Percentiles rank a stretch among this genome's conserved stretches.
These are phyloP conservation scores for Orthonyx spaldingii DNA, from an alignment of 2,113 vertebrate species.

Conservation along the genomic window DNA sequence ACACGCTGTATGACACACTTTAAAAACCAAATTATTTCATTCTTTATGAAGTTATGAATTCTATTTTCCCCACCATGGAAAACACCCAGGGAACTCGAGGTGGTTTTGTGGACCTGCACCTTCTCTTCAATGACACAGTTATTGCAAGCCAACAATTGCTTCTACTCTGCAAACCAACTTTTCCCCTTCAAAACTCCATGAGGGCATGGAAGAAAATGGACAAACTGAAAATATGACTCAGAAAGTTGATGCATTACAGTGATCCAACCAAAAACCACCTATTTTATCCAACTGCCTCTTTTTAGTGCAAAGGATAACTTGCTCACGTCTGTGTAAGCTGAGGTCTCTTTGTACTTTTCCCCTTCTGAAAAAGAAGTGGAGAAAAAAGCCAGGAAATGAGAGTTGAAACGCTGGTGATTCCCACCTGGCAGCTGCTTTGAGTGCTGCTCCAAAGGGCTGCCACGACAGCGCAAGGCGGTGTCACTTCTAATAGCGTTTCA, in stretches of 20 bases:
- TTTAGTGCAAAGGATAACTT: background rate
- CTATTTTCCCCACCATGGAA: background rate
- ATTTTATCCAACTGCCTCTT: background rate
- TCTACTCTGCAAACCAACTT: background rate
- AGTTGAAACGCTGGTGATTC: background rate
- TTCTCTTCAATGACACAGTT: background rate
- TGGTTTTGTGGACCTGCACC: background rate
- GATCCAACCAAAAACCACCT: background rate
- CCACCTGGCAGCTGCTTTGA: background rate
- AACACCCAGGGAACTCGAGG: background rate
- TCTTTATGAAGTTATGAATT: background rate
- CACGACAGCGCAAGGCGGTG: background rate
- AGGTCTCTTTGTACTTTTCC: background rate
- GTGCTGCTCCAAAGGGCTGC: background rate
- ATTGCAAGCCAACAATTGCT: background rate
- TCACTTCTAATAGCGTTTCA: background rate
- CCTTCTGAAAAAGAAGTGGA: background rate
- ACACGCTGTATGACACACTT: background rate
- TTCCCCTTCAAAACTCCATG: background rate
- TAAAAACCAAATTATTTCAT: background rate
- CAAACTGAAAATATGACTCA: background rate
- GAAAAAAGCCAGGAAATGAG: background rate
- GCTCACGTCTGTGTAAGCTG: background rate
- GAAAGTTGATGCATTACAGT: background rate
- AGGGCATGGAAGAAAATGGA: fast-evolving